Percentiles rank a stretch among this genome's conserved stretches.
phyloP scores from a whole-genome alignment of 2,888 invertebrate species.

The Vannuccia rotundouncinata region DNA sequence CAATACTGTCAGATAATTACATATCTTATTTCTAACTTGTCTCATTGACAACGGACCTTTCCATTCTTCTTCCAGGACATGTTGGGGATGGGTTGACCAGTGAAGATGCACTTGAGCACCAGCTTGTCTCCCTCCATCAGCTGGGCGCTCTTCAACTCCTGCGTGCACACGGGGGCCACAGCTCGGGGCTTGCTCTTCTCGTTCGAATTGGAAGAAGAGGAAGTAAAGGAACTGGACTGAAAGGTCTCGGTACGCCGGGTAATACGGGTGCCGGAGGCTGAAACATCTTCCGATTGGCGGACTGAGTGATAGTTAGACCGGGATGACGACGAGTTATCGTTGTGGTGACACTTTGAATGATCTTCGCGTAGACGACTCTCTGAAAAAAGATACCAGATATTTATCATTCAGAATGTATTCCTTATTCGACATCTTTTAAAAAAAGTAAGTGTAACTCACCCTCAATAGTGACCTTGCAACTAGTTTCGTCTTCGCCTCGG shows the following conservation, averaged over 20 bases:
- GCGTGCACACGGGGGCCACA: slow-evolving; percentile 13
- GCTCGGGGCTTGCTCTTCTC: background rate
- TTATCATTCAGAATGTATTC: background rate
- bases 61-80: slow-evolving; percentile 89
- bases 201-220: background rate
- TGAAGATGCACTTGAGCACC: slow-evolving; percentile 94
- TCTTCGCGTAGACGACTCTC: background rate
- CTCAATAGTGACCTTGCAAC: slow-evolving; percentile 63
- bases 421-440: background rate
- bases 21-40: too few species aligned
- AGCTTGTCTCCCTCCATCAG: slow-evolving; percentile 76
- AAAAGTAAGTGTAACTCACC: slow-evolving; percentile 14
- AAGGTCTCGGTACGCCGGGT: background rate
- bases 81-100: slow-evolving; percentile 90
- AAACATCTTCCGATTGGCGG: background rate
- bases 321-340: background rate
- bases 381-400: background rate
- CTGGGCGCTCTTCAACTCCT: slow-evolving; percentile 23
- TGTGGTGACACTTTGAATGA: background rate
- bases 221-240: background rate
- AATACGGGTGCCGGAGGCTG: background rate
- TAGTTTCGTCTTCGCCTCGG: slow-evolving; percentile 89
- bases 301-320: background rate
- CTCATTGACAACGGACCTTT: slow-evolving; percentile 64
- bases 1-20: too few species aligned